These are phyloP conservation scores for Polyommatus iphigenia DNA, from an alignment of 2,888 invertebrate genomes.

Conservation along the genomic window DNA sequence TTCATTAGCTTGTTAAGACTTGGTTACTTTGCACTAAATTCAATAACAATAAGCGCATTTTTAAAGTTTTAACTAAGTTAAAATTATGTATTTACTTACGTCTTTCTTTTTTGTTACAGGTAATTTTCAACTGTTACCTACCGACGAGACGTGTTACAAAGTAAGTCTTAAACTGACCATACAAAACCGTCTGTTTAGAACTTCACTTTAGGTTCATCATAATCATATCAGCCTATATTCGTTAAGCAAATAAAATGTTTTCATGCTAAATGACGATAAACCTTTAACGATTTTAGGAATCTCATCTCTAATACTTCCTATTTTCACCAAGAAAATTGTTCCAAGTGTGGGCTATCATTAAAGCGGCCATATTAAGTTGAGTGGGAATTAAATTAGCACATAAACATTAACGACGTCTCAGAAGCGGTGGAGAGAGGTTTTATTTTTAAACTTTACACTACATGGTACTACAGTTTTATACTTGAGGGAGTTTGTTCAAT, in stretches of 20 bases:
- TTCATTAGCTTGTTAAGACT: not conserved
- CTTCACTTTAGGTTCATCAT: too few species aligned
- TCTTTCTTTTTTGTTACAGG: not conserved
- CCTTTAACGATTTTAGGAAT: not conserved
- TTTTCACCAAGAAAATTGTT: not conserved
- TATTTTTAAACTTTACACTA: slow-evolving; percentile 31
- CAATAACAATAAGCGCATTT: not conserved
- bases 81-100: not conserved
- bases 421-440: slow-evolving; percentile 19
- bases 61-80: not conserved
- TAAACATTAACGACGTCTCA: slow-evolving; percentile 20
- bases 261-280: not conserved
- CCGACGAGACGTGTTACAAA: not conserved
- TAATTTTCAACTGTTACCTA: not conserved
- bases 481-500: not conserved
- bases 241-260: too few species aligned
- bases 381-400: slow-evolving; percentile 13
- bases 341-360: not conserved
- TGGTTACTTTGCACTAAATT: not conserved
- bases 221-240: too few species aligned
- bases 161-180: not conserved
- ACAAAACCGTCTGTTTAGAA: not conserved
- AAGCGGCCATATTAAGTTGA: slow-evolving; percentile 2
- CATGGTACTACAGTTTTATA: slow-evolving; percentile 27
- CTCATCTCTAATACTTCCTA: not conserved